Evolutionary conservation across 2,888 invertebrate genomes (phyloP), one percentile per base, ranked within the genome.

Genomic region (Hyposoter dolosus): DNA sequence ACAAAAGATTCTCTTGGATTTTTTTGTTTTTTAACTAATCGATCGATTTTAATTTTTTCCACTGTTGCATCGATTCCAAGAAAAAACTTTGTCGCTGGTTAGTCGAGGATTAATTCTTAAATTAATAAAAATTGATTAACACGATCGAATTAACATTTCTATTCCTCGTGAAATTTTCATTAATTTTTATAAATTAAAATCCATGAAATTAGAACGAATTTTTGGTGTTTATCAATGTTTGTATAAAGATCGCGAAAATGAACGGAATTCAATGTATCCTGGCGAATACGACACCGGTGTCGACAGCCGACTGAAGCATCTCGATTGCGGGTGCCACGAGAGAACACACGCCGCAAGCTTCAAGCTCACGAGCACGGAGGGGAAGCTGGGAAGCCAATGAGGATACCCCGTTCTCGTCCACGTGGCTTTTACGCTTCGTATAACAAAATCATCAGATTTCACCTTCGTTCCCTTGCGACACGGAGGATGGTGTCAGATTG

Each of bases 341-440:
- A 83, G 87, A 53, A 40, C 60, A 74, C 85, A 88, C 80, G 88
- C 88, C 87, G 89, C 88, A 90, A 90, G 89, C 90, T 90, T 88
- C 85, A 86, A 86, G 76, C 77, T 66, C 77, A 78, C 72, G n/a
- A 78, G 56, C 77, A 69, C 86, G 88, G 88, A 87, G 88, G 88
- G 89, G 88, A 88, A 88, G 77, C 69, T 84, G 71, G 53, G 78
- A 60, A 81, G 74, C 89, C 88, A 89, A 88, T 89, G 79, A 82
- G 88, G 72, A 74, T 43, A 81, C 65, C 74, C 71, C 85, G 68
- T 83, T 85, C 63, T n/a, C 45, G 82, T 82, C 89, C 90, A 90
- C 90, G 90, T 90, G 90, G 90, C 79, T 83, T 68, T 60, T 71
- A 76, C 83, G 65, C 53, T 74, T 17, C 43, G 35, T 43, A 17